A percentile compares a stretch with the other conserved stretches of the same genome.
phyloP scores from a whole-genome alignment of 2,888 invertebrate genomes.

The Stenodera caucasica region DNA sequence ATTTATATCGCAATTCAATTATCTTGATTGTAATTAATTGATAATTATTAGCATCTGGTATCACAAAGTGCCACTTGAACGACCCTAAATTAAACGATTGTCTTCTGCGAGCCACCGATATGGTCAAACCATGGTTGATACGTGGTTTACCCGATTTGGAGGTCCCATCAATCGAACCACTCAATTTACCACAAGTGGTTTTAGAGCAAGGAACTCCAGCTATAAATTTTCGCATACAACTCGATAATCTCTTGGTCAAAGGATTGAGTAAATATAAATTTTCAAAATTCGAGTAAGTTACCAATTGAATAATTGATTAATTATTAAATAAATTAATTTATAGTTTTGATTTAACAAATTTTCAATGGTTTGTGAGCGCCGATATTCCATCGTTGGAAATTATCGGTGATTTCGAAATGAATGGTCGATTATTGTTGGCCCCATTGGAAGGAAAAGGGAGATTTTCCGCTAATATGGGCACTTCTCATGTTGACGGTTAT shows the following conservation, averaged over 20 bases:
- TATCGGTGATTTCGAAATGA: constrained; percentile 43
- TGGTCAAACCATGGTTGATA: constrained; percentile 39
- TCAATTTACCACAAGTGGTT: constrained; percentile 41
- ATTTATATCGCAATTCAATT: no score
- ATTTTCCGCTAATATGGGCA: constrained; percentile 41
- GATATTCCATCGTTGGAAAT: constrained; percentile 33
- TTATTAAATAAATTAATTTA: no score
- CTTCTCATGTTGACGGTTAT: constrained; percentile 33
- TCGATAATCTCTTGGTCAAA: no score
- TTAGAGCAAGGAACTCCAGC: constrained; percentile 40
- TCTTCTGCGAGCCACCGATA: constrained; percentile 41
- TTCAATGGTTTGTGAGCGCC: constrained; percentile 38
- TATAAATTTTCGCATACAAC: constrained; percentile 37
- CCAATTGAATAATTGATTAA: no score
- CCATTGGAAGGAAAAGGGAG: constrained; percentile 42
- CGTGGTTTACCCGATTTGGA: constrained; percentile 49
- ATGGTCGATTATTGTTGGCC: constrained; percentile 45
- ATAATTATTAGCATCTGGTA: constrained; percentile 18
- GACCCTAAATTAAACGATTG: constrained; percentile 48
- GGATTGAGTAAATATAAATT: constrained; percentile 39
- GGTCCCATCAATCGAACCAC: constrained; percentile 46
- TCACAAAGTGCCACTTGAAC: constrained; percentile 38
- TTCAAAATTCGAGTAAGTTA: constrained; percentile 39
- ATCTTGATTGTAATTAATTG: no score
- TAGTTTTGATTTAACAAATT: constrained; percentile 42